Conservation (phyloP, 1,140 invertebrate species). For the Drosophila orosa region DNA sequence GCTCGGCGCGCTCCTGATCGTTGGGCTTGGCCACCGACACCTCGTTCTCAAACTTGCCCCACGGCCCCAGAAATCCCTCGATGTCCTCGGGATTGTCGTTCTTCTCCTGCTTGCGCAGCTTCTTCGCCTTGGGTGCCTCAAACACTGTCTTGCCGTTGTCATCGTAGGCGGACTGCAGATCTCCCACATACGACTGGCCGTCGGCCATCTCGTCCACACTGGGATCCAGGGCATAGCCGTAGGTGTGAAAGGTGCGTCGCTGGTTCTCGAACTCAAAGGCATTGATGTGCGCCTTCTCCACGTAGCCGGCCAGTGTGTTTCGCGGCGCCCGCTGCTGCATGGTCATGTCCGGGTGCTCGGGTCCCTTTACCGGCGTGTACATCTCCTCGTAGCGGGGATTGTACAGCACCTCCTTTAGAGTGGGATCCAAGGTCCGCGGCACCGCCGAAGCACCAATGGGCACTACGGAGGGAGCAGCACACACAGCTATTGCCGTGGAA, state of each 20-base stretch:
- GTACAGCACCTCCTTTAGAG: constrained; percentile 91
- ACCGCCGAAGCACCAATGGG: constrained; percentile 87
- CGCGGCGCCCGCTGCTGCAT: constrained; percentile 93
- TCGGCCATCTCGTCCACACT: constrained; percentile 90
- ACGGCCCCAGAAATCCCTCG: constrained; percentile 98
- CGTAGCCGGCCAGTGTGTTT: constrained; percentile 97
- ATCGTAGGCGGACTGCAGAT: constrained; percentile 86
- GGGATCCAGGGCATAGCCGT: constrained; percentile 98
- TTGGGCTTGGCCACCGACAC: constrained; percentile 93
- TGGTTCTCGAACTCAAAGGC: constrained; percentile 99
- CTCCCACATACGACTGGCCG: constrained; percentile 89
- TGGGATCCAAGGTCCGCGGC: constrained; percentile 88
- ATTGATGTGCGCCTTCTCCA: constrained; percentile 97
- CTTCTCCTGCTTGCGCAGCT: constrained; percentile 95
- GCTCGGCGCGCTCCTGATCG: constrained; percentile 95
- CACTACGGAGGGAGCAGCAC: constrained; percentile 91
- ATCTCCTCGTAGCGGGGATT: constrained; percentile 99
- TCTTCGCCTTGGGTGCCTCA: constrained; percentile 90
- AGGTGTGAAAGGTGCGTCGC: constrained; percentile 96
- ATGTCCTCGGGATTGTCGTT: constrained; percentile 97
- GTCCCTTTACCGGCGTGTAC: constrained; percentile 95
- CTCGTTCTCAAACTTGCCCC: constrained; percentile 98
- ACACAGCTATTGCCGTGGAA: constrained; percentile 87
- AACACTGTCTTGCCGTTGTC: constrained; percentile 93
- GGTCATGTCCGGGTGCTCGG: constrained; percentile 95